Base-by-base conservation (phyloP, 2,797 vertebrate species). In the Mormyrus proboscirostris region DNA sequence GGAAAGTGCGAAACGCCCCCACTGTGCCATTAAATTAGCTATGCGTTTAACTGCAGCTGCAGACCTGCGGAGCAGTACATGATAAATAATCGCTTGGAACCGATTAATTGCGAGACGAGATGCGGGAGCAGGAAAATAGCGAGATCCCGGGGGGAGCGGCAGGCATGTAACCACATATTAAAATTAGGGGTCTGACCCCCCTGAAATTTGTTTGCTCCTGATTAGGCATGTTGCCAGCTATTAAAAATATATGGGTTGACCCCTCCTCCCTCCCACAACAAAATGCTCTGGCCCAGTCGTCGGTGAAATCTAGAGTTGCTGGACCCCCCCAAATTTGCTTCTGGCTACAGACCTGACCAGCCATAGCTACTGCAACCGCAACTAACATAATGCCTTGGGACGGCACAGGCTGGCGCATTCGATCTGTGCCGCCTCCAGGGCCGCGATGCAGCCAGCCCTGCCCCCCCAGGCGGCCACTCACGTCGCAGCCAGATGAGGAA, bases 71-170 rank as follows among this genome's bases (percentile, higher is more conserved):
- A 92, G 91, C 91, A 93, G 92, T 91, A 92, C 90, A 92, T 91
- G 91, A 93, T 93, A 94, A 95, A 95, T 95, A 95, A 94, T 93
- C 92, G 93, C 92, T 92, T 10, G 88, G 94, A 93, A 95, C 93
- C 94, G 93, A 86, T 95, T 95, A 94, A 96, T 76, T 41, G 38
- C 19, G 33, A 76, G 29, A n/a, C 69, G 33, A 3, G 62, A 4
- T 12, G 25, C 10, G 22, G 62, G 9, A 4, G 10, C 25, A 5
- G 69, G 33, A 41, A 41, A 76, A 76, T 8, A 7, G 73, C 14
- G 29, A 16, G 5, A 6, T 76, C 12, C 33, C 55, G 92, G 91
- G 90, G 91, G 92, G 92, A 86, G 57, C 85, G 73, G 89, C 62
- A 88, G 92, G 93, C n/a, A 62, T 4, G 22, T 69, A 69, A 14